Conservation (phyloP, 2,113 vertebrate genomes). For the Tinamus guttatus region DNA sequence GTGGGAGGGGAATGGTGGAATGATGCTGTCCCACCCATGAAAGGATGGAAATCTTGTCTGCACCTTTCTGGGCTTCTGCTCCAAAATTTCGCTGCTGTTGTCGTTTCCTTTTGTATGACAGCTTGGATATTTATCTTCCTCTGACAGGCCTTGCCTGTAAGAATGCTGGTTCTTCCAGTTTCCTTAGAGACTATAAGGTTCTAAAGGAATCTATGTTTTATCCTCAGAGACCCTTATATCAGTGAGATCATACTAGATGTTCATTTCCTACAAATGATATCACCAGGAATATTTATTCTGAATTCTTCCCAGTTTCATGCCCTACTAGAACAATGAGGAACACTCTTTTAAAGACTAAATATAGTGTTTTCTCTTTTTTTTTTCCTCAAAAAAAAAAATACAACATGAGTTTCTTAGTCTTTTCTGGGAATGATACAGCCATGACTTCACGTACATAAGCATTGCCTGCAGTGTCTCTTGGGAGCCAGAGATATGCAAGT, state of each 20-base stretch:
- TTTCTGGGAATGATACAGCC: not conserved
- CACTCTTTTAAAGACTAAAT: not conserved
- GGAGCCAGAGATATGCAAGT: not conserved
- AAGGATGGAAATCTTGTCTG: not conserved
- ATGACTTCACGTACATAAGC: not conserved
- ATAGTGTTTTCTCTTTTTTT: not conserved
- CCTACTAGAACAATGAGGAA: not conserved
- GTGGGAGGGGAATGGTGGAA: not conserved
- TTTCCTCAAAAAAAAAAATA: not conserved
- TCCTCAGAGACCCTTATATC: not conserved
- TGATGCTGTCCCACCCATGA: not conserved
- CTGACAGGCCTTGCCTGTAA: not conserved
- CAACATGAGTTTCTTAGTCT: not conserved
- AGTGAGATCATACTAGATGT: not conserved
- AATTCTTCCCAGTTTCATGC: not conserved
- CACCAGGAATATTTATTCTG: not conserved
- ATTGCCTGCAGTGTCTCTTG: not conserved
- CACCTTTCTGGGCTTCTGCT: not conserved
- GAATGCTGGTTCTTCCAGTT: not conserved
- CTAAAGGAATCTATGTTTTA: conserved; percentile 1
- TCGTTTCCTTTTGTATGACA: not conserved
- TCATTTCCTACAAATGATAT: not conserved
- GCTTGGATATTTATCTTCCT: not conserved
- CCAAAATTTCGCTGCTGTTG: not conserved
- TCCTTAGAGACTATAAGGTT: not conserved